Evolutionary conservation across 1,140 invertebrate species (phyloP), one percentile per base, ranked within the genome.

Genomic region (Diachasma alloeum): DNA sequence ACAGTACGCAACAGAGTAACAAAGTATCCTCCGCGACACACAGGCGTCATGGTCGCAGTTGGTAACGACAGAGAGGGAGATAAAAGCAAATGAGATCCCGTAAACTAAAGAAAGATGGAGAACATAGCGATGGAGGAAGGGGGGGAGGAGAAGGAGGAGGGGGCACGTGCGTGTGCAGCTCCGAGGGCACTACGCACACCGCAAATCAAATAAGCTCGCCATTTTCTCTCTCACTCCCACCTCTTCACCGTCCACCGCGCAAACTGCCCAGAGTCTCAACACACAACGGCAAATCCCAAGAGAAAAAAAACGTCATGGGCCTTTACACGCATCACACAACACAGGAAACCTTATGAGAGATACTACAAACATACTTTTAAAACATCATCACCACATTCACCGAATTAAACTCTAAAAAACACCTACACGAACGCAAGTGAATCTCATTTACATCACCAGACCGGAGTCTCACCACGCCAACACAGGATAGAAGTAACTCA

Each of bases 141-240:
- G 26, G 39, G 19, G 66, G 2, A 75, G 39, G 46, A n/a, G n/a
- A n/a, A n/a, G n/a, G n/a, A n/a, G n/a, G 10, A 17, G 24, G 69
- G 75, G 75, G 75, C 75, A 76, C 75, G 75, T 76, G 75, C 68
- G 75, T 76, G 75, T 72, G 56, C 56, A 72, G 31, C n/a, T 72
- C 69, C 75, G 75, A 76, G 75, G 75, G 75, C 75, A 72, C 69
- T 72, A 76, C 75, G 75, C 75, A 76, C 75, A 76, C 75, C 56
- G 53, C 69, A 72, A 76, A 75, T 75, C 74, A 75, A 75, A 76
- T 76, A 72, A 76, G 75, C 69, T 76, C 37, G 66, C 66, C 26
- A 37, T 37, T 68, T 68, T 76, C 48, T 42, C 26, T 66, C 36
- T 36, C n/a, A 13, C 36, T 37, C 15, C 36, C 36, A 39, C 26